These are phyloP conservation scores for Polypedilum pembai DNA, from an alignment of 1,140 invertebrate genomes.

Conservation along the genomic window DNA sequence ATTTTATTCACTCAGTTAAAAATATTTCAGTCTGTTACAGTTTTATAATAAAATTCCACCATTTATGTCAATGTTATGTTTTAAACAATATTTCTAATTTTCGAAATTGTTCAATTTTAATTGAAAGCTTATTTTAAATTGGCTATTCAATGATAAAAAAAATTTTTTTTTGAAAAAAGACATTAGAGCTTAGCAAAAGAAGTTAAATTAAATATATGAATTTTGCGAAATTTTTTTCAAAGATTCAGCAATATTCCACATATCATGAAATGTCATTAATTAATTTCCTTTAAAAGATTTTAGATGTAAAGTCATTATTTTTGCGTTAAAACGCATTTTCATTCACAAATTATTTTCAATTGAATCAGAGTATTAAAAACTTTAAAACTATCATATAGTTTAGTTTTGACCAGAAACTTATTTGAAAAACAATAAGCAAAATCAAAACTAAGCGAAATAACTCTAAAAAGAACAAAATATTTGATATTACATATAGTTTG, in stretches of 20 bases:
- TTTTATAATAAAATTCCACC: no score
- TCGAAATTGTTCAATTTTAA: neutral
- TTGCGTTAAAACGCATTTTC: conserved; percentile 3
- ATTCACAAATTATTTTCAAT: neutral
- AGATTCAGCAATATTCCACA: neutral
- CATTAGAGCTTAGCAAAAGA: neutral
- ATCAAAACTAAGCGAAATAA: neutral
- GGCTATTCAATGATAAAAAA: neutral
- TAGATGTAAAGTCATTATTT: neutral
- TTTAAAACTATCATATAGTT: conserved; percentile 9
- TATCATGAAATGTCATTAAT: neutral
- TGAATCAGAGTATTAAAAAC: conserved; percentile 5
- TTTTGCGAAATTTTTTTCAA: neutral
- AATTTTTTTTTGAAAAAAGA: neutral
- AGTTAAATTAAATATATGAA: neutral
- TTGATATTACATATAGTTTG: no score
- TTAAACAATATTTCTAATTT: neutral
- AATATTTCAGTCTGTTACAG: no score
- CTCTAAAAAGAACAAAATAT: no score
- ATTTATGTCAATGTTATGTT: no score
- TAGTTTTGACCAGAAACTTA: conserved; percentile 18
- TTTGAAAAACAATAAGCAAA: neutral
- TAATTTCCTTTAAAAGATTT: neutral
- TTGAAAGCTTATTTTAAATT: conserved; percentile 19
- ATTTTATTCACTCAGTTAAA: no score